phyloP scores from a whole-genome alignment of 2,797 vertebrate genomes.

The Onychomys arenicola region DNA sequence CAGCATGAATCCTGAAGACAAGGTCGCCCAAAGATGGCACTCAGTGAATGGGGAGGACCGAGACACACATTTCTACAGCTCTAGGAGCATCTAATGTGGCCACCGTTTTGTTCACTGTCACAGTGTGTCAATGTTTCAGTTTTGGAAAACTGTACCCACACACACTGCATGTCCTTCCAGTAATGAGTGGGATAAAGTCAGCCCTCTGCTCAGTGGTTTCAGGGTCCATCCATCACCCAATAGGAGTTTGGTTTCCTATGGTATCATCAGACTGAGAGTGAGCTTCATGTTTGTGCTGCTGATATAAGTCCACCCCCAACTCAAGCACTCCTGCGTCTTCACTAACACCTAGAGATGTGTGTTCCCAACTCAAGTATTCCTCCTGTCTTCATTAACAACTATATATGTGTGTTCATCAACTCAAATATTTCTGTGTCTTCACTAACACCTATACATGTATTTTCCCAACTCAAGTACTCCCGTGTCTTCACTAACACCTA shows the following conservation, averaged over 20 bases:
- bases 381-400: too few species aligned
- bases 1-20: neutral
- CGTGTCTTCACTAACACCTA: too few species aligned
- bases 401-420: too few species aligned
- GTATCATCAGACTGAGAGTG: neutral
- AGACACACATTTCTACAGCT: neutral
- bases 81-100: neutral
- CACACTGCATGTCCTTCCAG: neutral
- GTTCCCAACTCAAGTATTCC: too few species aligned
- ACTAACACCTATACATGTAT: neutral
- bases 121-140: neutral
- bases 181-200: neutral
- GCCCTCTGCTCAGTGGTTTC: neutral
- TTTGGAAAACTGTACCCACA: neutral
- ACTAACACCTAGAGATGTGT: too few species aligned
- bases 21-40: neutral
- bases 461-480: neutral
- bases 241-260: neutral
- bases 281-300: neutral
- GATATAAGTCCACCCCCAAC: too few species aligned
- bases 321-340: neutral
- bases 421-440: neutral
- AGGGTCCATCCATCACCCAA: neutral
- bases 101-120: neutral
- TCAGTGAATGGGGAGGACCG: too few species aligned